phyloP scores from a whole-genome alignment of 2,888 invertebrate species.

The Trisateles emortualis region DNA sequence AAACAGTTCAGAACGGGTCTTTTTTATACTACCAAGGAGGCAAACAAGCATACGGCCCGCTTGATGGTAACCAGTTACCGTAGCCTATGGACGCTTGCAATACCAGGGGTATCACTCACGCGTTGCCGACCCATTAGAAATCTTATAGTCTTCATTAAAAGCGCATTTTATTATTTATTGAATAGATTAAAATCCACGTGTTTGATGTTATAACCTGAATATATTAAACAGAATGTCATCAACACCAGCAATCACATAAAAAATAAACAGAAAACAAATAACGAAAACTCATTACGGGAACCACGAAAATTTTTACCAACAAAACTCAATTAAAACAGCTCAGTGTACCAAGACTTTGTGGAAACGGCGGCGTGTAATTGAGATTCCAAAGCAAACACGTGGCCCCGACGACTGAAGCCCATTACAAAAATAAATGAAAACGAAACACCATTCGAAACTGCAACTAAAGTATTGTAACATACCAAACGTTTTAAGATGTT shows the following conservation, averaged over 20 bases:
- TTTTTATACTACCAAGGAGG: no score
- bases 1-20: no score
- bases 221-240: neutral
- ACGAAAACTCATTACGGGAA: constrained; percentile 18
- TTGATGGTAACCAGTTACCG: no score
- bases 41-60: no score
- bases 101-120: no score
- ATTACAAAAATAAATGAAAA: constrained; percentile 40
- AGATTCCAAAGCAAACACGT: constrained; percentile 46
- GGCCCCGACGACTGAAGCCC: constrained; percentile 9
- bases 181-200: no score
- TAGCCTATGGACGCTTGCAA: no score
- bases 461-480: constrained; percentile 4
- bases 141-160: no score
- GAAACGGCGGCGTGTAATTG: constrained; percentile 41
- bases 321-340: constrained; percentile 30
- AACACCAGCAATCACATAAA: neutral
- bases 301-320: constrained; percentile 14
- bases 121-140: no score
- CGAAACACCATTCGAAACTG: constrained; percentile 19
- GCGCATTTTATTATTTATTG: no score
- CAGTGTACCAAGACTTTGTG: constrained; percentile 23
- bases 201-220: no score
- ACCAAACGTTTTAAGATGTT: neutral
- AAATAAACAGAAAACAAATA: constrained; percentile 5